Evolutionary conservation across 2,888 invertebrate genomes (phyloP), one percentile per base, ranked within the genome.

Genomic region (Machimus atricapillus): DNA sequence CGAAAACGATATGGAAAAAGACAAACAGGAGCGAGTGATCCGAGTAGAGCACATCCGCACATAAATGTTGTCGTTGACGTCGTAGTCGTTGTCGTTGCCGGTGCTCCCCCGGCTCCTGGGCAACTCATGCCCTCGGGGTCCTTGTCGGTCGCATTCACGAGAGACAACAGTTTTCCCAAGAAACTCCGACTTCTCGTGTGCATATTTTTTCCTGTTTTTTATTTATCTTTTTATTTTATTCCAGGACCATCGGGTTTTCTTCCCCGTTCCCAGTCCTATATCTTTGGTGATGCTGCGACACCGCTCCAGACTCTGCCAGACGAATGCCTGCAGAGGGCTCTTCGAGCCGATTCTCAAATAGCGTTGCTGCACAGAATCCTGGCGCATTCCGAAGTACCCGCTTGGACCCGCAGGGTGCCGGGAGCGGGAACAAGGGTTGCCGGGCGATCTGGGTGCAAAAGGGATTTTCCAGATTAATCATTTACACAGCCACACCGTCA

Each of bases 381-480:
- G 46, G 74, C 43, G 19, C 66, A 85, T 85, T 85, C 85, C 85
- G 74, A 74, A 74, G 74, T 43, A 74, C 40, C n/a, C 27, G 66
- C 23, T 66, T 8, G 31, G 74, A 23, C 27, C 27, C 73, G 43
- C 46, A 85, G 27, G 46, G 19, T 34, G 43, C 34, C 37, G 7
- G 23, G 9, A 12, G 6, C n/a, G 34, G 27, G 7, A n/a, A 40
- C 12, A 40, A 66, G 19, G 27, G 66, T 23, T 0, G 56, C 78
- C 78, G n/a, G 78, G 79, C 31, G 86, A 86, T 86, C 78, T 79
- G 86, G 58, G 86, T 86, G 79, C 78, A 86, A 86, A 86, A 86
- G 56, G 86, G 86, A 78, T 86, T 86, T 86, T 86, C 86, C 66
- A 86, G 79, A 86, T 86, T 86, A 86, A 86, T 86, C 79, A 86